Evolutionary conservation across 1,140 invertebrate species (phyloP), one percentile per base, ranked within the genome.

Genomic region (Dendrolimus kikuchii): DNA sequence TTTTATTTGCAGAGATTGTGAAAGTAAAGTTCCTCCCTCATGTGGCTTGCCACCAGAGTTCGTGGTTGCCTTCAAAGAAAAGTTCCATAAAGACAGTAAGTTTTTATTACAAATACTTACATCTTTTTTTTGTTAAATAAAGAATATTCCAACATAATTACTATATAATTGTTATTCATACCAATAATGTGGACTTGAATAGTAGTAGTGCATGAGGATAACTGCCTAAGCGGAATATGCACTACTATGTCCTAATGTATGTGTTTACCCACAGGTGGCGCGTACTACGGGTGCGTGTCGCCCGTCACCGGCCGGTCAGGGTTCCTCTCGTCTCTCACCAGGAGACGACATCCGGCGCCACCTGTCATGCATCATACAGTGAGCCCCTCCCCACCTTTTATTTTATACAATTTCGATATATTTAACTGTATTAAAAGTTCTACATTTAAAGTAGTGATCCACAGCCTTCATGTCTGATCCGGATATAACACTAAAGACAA

Each of bases 1-100:
- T 50, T 50, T 50, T 4, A 6, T n/a, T 78, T 89, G 76, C 78
- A 91, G 93, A 71, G 95, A 98, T 71, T 99, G 97, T 86, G 94
- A 95, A 70, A 91, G 91, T 37, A 96, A 95, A 89, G 96, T 97
- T 60, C 94, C 95, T 64, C 95, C 95, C 2, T 96, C 95, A 39
- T 99, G 97, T 87, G 95, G 96, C 41, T 87, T 98, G 64, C 95
- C 96, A 38, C 90, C 91, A 46, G 94, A 94, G 79, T 92, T 95
- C 67, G 90, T 98, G 10, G 91, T 95, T 54, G 92, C 94, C 59
- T 97, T 94, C 71, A 93, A 92, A 73, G 90, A 91, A 73, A 91
- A 89, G 60, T 79, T 92, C 59, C 88, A 91, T 65, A 89, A 89
- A 77, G 90, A 92, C 66, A 89, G 91, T 90, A 78, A 65, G 79